Conservation (phyloP, 2,888 invertebrate species). For the Nezara viridula region DNA sequence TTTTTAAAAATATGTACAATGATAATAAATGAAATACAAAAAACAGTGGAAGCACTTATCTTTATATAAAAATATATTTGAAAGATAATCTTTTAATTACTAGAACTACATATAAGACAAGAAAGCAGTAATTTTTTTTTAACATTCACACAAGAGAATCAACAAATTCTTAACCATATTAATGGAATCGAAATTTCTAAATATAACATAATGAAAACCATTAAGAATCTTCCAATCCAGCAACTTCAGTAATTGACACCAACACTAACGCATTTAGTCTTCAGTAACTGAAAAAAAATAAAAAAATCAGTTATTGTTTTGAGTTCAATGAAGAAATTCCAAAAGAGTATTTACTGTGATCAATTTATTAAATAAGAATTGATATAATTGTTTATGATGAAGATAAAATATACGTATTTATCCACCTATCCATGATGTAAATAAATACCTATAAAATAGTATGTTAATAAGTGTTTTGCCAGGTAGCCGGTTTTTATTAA, state of each 20-base stretch:
- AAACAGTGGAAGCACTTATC: constrained; percentile 39
- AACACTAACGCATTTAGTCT: neutral
- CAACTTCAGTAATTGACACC: constrained; percentile 16
- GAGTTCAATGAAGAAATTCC: no score
- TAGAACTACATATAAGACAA: neutral
- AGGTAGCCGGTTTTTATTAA: no score
- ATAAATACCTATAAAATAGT: no score
- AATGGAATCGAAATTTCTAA: neutral
- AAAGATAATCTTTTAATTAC: constrained; percentile 18
- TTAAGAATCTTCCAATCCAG: neutral
- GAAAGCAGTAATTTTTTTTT: constrained; percentile 11
- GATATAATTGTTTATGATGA: neutral
- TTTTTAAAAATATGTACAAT: constrained; percentile 16
- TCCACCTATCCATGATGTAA: no score
- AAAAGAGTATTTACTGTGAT: no score
- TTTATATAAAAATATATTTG: constrained; percentile 49
- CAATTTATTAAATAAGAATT: neutral
- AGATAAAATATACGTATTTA: no score
- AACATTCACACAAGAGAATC: neutral
- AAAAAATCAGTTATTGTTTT: neutral
- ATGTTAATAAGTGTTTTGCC: no score
- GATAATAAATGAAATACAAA: constrained; percentile 47
- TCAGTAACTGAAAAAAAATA: neutral
- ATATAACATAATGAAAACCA: neutral
- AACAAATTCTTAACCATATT: neutral